phyloP scores from a whole-genome alignment of 2,113 vertebrate genomes.

The Morone chrysops region DNA sequence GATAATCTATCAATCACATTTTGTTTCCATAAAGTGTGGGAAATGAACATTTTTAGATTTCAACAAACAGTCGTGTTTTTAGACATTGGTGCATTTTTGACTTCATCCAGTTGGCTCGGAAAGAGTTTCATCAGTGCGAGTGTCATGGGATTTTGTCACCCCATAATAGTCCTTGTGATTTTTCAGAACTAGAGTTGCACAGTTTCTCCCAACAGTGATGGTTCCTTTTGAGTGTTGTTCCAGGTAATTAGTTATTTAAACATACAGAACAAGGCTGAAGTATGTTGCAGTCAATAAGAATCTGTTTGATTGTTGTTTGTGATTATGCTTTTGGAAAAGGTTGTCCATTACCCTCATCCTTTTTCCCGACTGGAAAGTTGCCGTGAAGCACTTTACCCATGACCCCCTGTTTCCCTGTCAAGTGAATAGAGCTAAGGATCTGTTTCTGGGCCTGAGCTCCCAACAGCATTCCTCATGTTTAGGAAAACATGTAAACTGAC shows the following conservation, averaged over 20 bases:
- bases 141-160: slow-evolving; percentile 51
- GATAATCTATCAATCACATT: slow-evolving; percentile 1
- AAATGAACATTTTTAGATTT: no score
- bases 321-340: slow-evolving; percentile 61
- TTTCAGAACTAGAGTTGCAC: slow-evolving; percentile 14
- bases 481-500: slow-evolving; percentile 79
- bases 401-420: slow-evolving; percentile 75
- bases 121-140: slow-evolving; percentile 34
- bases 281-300: slow-evolving; percentile 32
- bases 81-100: slow-evolving; percentile 18
- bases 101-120: slow-evolving; percentile 36
- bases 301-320: slow-evolving; percentile 62
- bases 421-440: slow-evolving; percentile 71
- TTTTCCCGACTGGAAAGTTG: slow-evolving; percentile 65
- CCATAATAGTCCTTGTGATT: slow-evolving; percentile 30
- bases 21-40: not conserved
- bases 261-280: slow-evolving; percentile 3
- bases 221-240: slow-evolving; percentile 28
- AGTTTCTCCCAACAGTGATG: slow-evolving; percentile 4
- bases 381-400: slow-evolving; percentile 71
- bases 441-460: slow-evolving; percentile 62
- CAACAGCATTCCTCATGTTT: slow-evolving; percentile 77
- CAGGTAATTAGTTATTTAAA: slow-evolving; percentile 30
- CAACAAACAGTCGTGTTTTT: no score
- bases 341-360: slow-evolving; percentile 38